Conservation (phyloP, 2,797 vertebrate genomes). For the Manis javanica region DNA sequence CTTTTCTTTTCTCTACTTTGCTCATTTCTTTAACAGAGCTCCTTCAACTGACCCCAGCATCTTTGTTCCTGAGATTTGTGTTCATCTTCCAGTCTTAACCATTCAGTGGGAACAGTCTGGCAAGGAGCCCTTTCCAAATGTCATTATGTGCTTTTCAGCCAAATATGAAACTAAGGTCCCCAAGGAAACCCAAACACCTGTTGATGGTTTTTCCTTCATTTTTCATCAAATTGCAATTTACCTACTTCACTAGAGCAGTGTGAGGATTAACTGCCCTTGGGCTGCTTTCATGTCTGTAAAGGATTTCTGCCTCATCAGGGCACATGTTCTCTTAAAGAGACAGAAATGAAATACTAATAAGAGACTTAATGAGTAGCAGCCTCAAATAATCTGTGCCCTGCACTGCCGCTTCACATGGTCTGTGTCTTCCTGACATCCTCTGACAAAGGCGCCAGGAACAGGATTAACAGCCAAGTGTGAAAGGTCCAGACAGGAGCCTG, state of each 20-base stretch:
- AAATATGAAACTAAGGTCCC: slow-evolving; percentile 44
- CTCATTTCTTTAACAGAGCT: neutral
- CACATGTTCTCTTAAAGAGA: slow-evolving; percentile 44
- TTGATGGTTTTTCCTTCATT: neutral
- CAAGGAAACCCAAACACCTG: slow-evolving; percentile 57
- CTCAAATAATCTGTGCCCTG: slow-evolving; percentile 11
- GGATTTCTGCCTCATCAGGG: slow-evolving; percentile 56
- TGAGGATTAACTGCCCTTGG: slow-evolving; percentile 7
- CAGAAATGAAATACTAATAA: slow-evolving; percentile 60
- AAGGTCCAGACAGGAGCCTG: neutral
- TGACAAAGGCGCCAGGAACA: neutral
- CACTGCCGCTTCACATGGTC: neutral
- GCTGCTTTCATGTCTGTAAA: slow-evolving; percentile 60
- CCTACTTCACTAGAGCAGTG: neutral
- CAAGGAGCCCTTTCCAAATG: slow-evolving; percentile 66
- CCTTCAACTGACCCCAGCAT: neutral
- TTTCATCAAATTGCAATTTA: slow-evolving; percentile 61
- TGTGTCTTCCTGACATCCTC: neutral
- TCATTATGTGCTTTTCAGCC: slow-evolving; percentile 48
- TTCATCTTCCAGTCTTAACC: slow-evolving; percentile 49
- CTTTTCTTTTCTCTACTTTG: neutral
- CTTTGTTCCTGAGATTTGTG: slow-evolving; percentile 29
- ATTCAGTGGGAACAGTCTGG: slow-evolving; percentile 21
- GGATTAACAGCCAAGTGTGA: neutral
- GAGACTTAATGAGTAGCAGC: neutral